Evolutionary conservation across 2,888 invertebrate species (phyloP), one percentile per base, ranked within the genome.

Genomic region (Aelia acuminata): DNA sequence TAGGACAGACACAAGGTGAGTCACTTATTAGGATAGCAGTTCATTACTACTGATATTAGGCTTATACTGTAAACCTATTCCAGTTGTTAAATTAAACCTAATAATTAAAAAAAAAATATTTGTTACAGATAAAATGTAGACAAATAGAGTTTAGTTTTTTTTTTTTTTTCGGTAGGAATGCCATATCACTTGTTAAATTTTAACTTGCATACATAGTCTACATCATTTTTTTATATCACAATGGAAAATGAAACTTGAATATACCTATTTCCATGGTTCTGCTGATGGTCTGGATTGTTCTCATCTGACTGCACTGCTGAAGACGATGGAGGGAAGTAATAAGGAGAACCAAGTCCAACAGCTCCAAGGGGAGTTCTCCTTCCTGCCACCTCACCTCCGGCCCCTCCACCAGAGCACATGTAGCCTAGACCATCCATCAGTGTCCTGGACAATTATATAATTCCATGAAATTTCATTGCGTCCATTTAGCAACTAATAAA

Each of bases 261-360:
- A n/a, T 89, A 90, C 90, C 90, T 89, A 86, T 90, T 90, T 39
- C 88, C 63, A 35, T 89, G 89, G 15, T 75, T 85, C 75, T 89
- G 90, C n/a, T 88, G 88, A 57, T 88, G 87, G 92, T 95, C 95
- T 0, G 96, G 96, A 92, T 96, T 95, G 92, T 97, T 97, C 92
- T 97, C 97, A 91, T 97, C 97, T 10, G 91, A 90, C 22, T 89
- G 89, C 8, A 57, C 50, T n/a, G 89, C 43, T 31, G 89, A 86
- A 22, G 90, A 89, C 26, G 89, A 89, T 11, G 88, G 89, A 90
- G 95, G 94, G 92, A 96, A 96, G 92, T 96, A 96, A 93, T 97
- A 97, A 93, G 97, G 97, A n/a, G 97, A 97, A 43, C 97, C 96
- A 48, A 97, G 93, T 26, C 97, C 97, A 43, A 97, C 97, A 11